phyloP scores from a whole-genome alignment of 92 coral and sea anemone species.

The Meandrina meandrites region DNA sequence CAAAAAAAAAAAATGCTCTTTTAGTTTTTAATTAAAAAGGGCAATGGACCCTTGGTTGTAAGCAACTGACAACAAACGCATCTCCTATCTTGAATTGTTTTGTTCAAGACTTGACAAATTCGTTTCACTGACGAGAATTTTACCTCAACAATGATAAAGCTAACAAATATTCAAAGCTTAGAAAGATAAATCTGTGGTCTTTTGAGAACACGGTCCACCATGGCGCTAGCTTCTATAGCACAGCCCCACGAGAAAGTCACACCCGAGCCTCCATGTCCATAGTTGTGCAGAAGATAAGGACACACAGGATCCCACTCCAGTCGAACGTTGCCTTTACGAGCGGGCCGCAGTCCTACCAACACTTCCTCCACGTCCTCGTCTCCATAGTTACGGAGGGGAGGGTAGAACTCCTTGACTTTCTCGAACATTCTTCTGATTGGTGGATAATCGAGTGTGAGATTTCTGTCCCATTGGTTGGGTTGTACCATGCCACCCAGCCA shows the following conservation, averaged over 20 bases:
- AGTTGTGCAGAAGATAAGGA: slow-evolving; percentile 47
- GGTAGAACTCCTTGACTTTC: slow-evolving; percentile 33
- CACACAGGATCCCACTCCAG: slow-evolving; percentile 46
- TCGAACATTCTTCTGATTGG: slow-evolving; percentile 41
- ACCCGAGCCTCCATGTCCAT: slow-evolving; percentile 54
- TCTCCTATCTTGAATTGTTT: too few species aligned
- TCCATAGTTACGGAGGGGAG: slow-evolving; percentile 33
- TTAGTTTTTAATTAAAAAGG: too few species aligned
- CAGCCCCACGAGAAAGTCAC: slow-evolving; percentile 63
- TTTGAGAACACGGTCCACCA: slow-evolving; percentile 31
- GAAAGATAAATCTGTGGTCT: slow-evolving; percentile 29
- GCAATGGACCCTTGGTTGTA: too few species aligned
- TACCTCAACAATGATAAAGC: background rate
- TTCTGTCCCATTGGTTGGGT: slow-evolving; percentile 37
- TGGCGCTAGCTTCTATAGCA: slow-evolving; percentile 47
- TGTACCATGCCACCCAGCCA: slow-evolving; percentile 39
- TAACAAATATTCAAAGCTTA: slow-evolving; percentile 3
- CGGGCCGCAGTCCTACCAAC: slow-evolving; percentile 41
- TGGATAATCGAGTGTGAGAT: slow-evolving; percentile 14
- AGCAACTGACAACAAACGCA: too few species aligned
- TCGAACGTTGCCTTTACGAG: slow-evolving; percentile 40
- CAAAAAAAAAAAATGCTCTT: background rate
- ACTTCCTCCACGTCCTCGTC: slow-evolving; percentile 38
- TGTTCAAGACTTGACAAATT: background rate
- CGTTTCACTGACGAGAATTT: background rate